phyloP scores from a whole-genome alignment of 1,140 invertebrate genomes.

The Scaptomyza montana region DNA sequence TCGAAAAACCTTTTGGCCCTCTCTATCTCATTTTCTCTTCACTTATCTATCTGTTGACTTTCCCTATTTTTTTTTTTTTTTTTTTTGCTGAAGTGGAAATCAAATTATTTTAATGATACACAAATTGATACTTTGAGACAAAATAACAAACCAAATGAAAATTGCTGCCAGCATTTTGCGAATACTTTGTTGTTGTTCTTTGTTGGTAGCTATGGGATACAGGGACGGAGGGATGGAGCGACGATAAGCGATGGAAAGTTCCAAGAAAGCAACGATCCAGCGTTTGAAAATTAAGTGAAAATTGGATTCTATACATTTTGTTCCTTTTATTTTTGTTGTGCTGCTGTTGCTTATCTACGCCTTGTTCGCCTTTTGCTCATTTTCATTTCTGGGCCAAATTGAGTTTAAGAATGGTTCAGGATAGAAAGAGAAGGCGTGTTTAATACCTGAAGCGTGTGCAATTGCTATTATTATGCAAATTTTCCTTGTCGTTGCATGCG shows the following conservation, averaged over 20 bases:
- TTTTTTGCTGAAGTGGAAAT: constrained; percentile 60
- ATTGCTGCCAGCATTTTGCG: constrained; percentile 62
- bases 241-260: constrained; percentile 29
- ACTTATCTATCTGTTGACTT: too few relatives aligned
- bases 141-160: constrained; percentile 80
- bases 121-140: constrained; percentile 81
- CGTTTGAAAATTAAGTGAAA: constrained; percentile 74
- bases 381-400: constrained; percentile 56
- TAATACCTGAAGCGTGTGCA: constrained; percentile 79
- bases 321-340: constrained; percentile 17
- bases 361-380: constrained; percentile 31
- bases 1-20: too few relatives aligned
- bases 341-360: constrained; percentile 3
- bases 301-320: constrained; percentile 73
- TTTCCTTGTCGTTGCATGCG: constrained; percentile 72
- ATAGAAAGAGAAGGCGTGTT: constrained; percentile 43
- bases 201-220: constrained; percentile 43
- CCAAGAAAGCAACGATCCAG: constrained; percentile 50
- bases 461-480: constrained; percentile 81
- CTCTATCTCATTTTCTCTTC: too few relatives aligned
- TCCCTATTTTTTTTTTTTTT: too few relatives aligned
- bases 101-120: constrained; percentile 82
- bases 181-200: constrained; percentile 40
- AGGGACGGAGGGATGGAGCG: neutral
- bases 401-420: constrained; percentile 30